These are phyloP conservation scores for Thalassarche chlororhynchos DNA, from an alignment of 2,113 vertebrate species.

Conservation along the genomic window DNA sequence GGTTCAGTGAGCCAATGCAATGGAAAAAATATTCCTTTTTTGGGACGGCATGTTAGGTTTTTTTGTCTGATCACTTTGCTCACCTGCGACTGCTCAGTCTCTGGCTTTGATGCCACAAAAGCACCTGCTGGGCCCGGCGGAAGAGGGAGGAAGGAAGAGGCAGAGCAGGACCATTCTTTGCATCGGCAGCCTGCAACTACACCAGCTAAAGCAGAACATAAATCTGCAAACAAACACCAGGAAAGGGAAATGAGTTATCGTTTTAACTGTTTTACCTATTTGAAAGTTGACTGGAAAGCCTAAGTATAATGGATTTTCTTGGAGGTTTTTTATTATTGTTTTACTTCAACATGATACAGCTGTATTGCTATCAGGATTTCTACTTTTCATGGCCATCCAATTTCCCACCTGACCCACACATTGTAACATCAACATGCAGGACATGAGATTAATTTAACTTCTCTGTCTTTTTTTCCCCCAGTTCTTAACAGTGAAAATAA, in stretches of 20 bases:
- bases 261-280: not conserved
- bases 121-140: not conserved
- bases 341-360: not conserved
- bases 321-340: not conserved
- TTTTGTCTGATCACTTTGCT: not conserved
- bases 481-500: not conserved
- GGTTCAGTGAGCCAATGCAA: not conserved
- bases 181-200: not conserved
- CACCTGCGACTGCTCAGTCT: not conserved
- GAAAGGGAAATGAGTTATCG: not conserved
- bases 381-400: not conserved
- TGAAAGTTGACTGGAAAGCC: not conserved
- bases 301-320: not conserved
- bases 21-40: not conserved
- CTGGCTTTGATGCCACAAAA: not conserved
- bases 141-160: not conserved
- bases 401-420: not conserved
- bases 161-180: not conserved
- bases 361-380: not conserved
- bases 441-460: not conserved
- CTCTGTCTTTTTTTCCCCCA: not conserved
- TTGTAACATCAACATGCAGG: not conserved
- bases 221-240: not conserved
- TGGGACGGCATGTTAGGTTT: accelerated
- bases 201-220: not conserved